Conservation (phyloP, 2,888 invertebrate genomes). For the Stratiomys singularior region DNA sequence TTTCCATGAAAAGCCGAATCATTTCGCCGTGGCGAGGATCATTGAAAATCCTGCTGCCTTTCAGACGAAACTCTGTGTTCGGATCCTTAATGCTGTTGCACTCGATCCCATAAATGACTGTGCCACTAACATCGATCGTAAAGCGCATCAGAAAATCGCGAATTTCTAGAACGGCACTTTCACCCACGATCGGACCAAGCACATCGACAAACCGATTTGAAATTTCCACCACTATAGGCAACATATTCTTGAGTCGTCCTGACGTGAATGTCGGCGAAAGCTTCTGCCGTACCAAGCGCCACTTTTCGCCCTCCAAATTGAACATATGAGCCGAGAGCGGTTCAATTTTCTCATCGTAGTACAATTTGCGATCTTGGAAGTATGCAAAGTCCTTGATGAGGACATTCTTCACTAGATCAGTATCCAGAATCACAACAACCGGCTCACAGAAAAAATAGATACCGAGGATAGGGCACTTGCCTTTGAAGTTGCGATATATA, state of each 20-base stretch:
- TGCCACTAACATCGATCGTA: background rate
- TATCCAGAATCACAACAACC: slow-evolving; percentile 52
- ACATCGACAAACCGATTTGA: slow-evolving; percentile 51
- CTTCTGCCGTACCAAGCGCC: slow-evolving; percentile 40
- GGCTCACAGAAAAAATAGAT: slow-evolving; percentile 58
- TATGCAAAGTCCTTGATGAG: slow-evolving; percentile 45
- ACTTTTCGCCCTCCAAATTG: slow-evolving; percentile 24
- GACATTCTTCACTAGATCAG: slow-evolving; percentile 43
- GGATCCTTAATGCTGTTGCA: background rate
- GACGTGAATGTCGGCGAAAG: slow-evolving; percentile 44
- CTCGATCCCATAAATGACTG: background rate
- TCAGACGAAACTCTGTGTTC: background rate
- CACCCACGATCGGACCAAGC: background rate
- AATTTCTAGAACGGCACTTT: background rate
- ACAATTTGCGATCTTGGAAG: slow-evolving; percentile 44
- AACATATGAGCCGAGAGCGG: slow-evolving; percentile 44
- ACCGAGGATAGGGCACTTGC: slow-evolving; percentile 57
- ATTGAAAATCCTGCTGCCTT: background rate
- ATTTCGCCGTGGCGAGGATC: background rate
- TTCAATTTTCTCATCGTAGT: slow-evolving; percentile 44
- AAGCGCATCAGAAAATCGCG: background rate
- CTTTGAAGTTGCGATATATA: slow-evolving; percentile 58
- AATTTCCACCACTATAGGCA: slow-evolving; percentile 15
- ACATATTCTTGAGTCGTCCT: slow-evolving; percentile 46
- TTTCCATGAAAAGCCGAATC: background rate